These are phyloP conservation scores for Marisa cornuarietis DNA, from an alignment of 1,140 invertebrate genomes.

Conservation along the genomic window DNA sequence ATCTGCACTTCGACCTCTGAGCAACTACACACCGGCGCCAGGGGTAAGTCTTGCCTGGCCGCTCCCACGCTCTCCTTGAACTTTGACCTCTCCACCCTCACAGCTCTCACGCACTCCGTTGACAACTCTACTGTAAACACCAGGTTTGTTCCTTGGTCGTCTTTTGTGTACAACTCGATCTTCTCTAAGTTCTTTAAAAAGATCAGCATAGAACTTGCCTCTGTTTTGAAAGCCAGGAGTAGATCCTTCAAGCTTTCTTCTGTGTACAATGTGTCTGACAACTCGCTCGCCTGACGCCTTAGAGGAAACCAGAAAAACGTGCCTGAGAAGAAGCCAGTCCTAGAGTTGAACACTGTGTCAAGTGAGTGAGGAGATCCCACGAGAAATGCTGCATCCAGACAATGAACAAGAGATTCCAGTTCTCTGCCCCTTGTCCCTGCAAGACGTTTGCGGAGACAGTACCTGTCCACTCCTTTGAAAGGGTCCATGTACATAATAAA, in stretches of 20 bases:
- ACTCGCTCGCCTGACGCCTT: constrained; percentile 22
- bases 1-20: background rate
- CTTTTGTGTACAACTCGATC: constrained; percentile 3
- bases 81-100: background rate
- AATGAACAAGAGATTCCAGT: constrained; percentile 18
- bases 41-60: background rate
- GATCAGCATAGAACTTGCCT: constrained; percentile 35
- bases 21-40: background rate
- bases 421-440: constrained; percentile 35
- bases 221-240: constrained; percentile 36
- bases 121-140: background rate
- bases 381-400: constrained; percentile 32
- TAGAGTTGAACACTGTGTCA: constrained; percentile 2
- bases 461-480: constrained; percentile 16
- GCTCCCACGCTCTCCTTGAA: background rate
- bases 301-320: constrained; percentile 55
- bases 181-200: constrained; percentile 42
- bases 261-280: constrained; percentile 37
- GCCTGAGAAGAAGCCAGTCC: constrained; percentile 33
- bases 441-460: background rate
- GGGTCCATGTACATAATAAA: constrained; percentile 51
- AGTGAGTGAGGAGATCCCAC: background rate
- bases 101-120: background rate
- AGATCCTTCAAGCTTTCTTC: constrained; percentile 37
- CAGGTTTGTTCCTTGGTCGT: background rate